Evolutionary conservation across 1,140 invertebrate genomes (phyloP), one percentile per base, ranked within the genome.

Genomic region (Trichonephila clavipes): DNA sequence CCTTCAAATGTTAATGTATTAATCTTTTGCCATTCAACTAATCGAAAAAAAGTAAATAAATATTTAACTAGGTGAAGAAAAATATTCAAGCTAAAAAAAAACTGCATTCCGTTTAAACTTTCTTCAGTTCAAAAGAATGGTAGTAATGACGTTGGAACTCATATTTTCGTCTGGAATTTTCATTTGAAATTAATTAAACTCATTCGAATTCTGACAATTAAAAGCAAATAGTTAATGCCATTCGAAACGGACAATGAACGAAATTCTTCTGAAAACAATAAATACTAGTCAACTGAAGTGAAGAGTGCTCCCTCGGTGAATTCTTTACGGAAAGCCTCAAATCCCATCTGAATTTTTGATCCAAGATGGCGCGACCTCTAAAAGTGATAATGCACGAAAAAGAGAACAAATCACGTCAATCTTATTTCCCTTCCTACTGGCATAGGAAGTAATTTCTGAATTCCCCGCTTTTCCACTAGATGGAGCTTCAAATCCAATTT

Each of bases 401-500:
- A 24, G 58, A 59, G 83, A 58, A 85, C 51, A 59, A 85, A 85
- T 85, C 44, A 85, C 83, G 83, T 85, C 83, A 85, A 85, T 85
- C 83, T 85, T 85, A 51, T 61, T 85, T 85, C 83, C 21, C 44
- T n/a, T 85, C n/a, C 83, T 12, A 16, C 12, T 58, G 21, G 51
- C 51, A 21, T 44, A 85, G 51, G 83, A 19, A 24, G 44, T 85
- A 85, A 85, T 85, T 85, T 51, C 51, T 59, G 51, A 59, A 85
- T 59, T 85, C 34, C 51, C 83, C 83, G 44, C 58, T 85, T 85
- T 85, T 85, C 44, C 83, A 34, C 51, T 58, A 85, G 72, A 77
- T 77, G 72, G 83, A 24, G 83, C 83, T 85, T 85, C 51, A 85
- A 85, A 85, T 85, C 83, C 83, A 85, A 85, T 85, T 85, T 85